These are phyloP conservation scores for Bombycilla garrulus DNA, from an alignment of 2,113 vertebrate species.

Conservation along the genomic window DNA sequence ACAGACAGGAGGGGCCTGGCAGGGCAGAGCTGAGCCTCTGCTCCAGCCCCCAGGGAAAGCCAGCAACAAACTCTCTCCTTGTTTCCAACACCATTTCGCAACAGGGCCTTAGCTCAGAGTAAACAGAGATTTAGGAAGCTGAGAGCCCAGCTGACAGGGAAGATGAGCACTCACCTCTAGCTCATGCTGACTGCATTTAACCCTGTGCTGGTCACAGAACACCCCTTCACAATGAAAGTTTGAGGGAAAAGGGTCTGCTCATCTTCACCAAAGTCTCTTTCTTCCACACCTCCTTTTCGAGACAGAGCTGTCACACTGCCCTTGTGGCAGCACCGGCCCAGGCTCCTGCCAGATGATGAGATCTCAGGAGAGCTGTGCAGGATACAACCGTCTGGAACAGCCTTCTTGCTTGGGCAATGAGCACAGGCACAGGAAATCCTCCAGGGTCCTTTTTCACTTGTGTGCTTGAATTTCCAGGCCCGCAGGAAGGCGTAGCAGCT, in stretches of 20 bases:
- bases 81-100: neutral
- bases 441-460: neutral
- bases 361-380: neutral
- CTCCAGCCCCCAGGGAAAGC: neutral
- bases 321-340: neutral
- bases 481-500: neutral
- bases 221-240: neutral
- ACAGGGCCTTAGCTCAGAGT: neutral
- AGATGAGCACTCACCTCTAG: neutral
- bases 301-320: neutral
- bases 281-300: neutral
- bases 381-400: neutral
- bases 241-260: neutral
- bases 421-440: neutral
- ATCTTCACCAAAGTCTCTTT: neutral
- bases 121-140: neutral
- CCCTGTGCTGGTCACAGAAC: accelerated
- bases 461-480: neutral
- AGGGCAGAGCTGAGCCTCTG: neutral
- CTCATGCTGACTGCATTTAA: neutral
- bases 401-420: neutral
- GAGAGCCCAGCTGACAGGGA: neutral
- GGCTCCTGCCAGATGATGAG: neutral
- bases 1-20: neutral
- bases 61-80: neutral